Percentiles rank a stretch among this genome's conserved stretches.
phyloP scores from a whole-genome alignment of 2,113 vertebrate genomes.

The Piaya cayana region DNA sequence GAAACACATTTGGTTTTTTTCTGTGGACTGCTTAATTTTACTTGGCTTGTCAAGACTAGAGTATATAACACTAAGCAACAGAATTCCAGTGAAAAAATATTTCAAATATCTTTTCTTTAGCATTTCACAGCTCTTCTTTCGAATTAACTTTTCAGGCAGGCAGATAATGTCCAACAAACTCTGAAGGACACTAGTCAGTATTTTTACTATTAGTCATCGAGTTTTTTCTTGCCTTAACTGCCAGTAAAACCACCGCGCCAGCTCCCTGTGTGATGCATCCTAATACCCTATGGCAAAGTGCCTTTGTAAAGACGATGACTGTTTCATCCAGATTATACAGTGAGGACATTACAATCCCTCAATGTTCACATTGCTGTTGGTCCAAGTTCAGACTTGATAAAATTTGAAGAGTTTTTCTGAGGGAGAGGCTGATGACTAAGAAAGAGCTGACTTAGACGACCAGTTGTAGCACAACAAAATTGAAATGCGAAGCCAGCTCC shows the following conservation, averaged over 20 bases:
- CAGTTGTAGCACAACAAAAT: background rate
- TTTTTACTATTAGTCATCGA: background rate
- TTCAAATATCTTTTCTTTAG: background rate
- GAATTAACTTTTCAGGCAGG: background rate
- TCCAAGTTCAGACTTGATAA: conserved; percentile 39
- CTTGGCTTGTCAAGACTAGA: background rate
- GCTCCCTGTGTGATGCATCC: background rate
- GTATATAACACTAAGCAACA: background rate
- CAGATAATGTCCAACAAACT: background rate
- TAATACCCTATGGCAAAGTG: background rate
- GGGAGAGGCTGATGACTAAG: conserved; percentile 18
- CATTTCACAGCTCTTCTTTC: background rate
- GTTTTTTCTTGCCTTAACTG: background rate
- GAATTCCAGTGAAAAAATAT: background rate
- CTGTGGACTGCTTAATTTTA: background rate
- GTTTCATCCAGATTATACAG: background rate
- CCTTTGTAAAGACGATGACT: background rate
- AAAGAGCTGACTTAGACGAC: background rate
- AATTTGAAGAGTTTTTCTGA: background rate
- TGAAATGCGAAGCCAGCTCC: background rate
- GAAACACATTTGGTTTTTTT: background rate
- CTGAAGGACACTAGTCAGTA: background rate
- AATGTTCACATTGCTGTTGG: background rate
- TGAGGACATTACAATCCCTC: background rate
- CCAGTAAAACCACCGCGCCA: background rate